Percentiles rank a stretch among this genome's conserved stretches.
Evolutionary conservation across 37 sponge, comb jelly and placozoan species (phyloP).

Genomic region (Oopsacas minuta): DNA sequence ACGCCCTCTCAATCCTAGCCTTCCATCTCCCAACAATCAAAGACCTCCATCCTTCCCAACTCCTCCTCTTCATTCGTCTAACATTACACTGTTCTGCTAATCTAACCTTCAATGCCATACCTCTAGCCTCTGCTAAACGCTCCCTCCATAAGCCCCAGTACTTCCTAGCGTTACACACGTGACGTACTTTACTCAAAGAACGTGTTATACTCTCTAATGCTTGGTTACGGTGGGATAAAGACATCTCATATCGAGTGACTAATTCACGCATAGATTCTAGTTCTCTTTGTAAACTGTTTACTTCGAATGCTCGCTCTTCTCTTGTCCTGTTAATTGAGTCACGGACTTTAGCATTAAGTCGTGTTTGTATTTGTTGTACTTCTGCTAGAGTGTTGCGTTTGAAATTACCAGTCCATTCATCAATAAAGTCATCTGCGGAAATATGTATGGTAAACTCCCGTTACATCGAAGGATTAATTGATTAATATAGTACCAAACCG

Average conservation of each 20-base stretch:
- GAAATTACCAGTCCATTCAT: constrained; percentile 61
- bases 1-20: constrained; percentile 73
- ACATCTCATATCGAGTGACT: background rate
- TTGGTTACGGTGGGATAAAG: background rate
- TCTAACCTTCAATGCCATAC: background rate
- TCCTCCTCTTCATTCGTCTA: constrained; percentile 25
- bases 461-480: too few relatives aligned
- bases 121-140: background rate
- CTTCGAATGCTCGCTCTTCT: constrained; percentile 13
- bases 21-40: constrained; percentile 63
- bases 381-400: constrained; percentile 78
- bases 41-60: constrained; percentile 66
- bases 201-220: background rate
- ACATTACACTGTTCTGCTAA: constrained; percentile 48
- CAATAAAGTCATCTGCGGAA: constrained; percentile 24
- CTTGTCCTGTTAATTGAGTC: background rate
- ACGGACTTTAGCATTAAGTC: background rate
- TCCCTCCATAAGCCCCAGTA: background rate
- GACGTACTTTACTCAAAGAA: background rate
- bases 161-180: background rate
- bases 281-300: constrained; percentile 9
- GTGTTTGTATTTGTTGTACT: constrained; percentile 15
- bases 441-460: background rate
- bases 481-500: too few relatives aligned
- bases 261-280: background rate